A percentile compares a stretch with the other conserved stretches of the same genome.
Conservation (phyloP, 2,113 vertebrate genomes). For the Pristiophorus japonicus region DNA sequence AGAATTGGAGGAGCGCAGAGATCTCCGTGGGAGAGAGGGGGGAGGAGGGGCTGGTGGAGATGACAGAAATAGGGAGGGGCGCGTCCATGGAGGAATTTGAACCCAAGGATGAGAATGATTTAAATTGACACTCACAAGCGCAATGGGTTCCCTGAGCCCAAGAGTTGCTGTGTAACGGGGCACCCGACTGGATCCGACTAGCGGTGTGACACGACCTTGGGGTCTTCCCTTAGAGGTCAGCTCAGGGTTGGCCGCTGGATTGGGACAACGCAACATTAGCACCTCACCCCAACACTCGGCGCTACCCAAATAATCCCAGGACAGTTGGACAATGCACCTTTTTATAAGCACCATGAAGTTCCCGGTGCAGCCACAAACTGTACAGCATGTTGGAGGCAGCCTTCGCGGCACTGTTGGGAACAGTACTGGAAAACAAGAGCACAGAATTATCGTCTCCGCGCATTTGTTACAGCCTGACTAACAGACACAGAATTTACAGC, state of each 20-base stretch:
- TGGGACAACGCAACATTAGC: neutral
- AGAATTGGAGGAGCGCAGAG: neutral
- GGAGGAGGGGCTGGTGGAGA: neutral
- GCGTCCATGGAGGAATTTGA: neutral
- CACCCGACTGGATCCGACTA: neutral
- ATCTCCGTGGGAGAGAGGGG: neutral
- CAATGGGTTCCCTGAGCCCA: neutral
- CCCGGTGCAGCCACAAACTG: conserved; percentile 69
- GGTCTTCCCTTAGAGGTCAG: neutral
- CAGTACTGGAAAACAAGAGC: conserved; percentile 46
- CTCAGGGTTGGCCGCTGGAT: too few species aligned
- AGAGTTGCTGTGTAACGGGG: neutral
- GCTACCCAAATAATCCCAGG: neutral
- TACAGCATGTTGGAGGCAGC: conserved; percentile 76
- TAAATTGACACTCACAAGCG: neutral
- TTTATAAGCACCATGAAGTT: conserved; percentile 69
- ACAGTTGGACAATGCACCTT: conserved; percentile 59
- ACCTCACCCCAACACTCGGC: neutral
- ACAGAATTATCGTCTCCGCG: neutral
- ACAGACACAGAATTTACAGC: neutral
- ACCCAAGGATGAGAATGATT: neutral
- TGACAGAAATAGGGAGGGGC: neutral
- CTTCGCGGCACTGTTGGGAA: conserved; percentile 59
- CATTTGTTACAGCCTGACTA: neutral
- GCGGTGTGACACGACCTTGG: neutral